Conservation (phyloP, 2,797 vertebrate genomes). For the Diglossa cyanea region DNA sequence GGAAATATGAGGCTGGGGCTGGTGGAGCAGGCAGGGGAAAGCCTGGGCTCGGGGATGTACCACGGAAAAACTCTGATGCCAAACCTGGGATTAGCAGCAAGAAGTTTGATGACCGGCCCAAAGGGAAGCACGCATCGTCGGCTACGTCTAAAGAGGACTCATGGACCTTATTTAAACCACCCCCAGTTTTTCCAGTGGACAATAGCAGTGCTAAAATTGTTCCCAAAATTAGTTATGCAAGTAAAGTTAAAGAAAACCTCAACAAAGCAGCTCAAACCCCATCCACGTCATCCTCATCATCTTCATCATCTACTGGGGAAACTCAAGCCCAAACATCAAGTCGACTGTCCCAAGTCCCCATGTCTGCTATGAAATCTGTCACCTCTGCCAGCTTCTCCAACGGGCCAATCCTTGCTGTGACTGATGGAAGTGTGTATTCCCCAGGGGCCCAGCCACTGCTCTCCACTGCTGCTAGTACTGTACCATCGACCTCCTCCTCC, state of each 20-base stretch:
- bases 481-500: constrained; percentile 80
- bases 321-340: constrained; percentile 72
- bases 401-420: constrained; percentile 85
- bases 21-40: constrained; percentile 73
- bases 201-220: constrained; percentile 99
- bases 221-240: constrained; percentile 99
- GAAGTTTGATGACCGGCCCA: constrained; percentile 91
- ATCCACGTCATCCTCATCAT: constrained; percentile 70
- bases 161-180: constrained; percentile 98
- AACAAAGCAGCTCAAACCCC: constrained; percentile 91
- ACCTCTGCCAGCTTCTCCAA: constrained; percentile 96
- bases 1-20: constrained; percentile 74
- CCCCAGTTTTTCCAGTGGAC: constrained; percentile 98
- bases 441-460: constrained; percentile 87
- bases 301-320: constrained; percentile 84
- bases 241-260: constrained; percentile 99
- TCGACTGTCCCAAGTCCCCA: constrained; percentile 94
- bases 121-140: constrained; percentile 85
- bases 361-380: constrained; percentile 98
- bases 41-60: constrained; percentile 77
- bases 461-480: constrained; percentile 86
- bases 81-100: constrained; percentile 86
- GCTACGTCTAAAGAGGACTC: constrained; percentile 92
- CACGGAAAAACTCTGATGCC: constrained; percentile 88
- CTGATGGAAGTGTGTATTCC: constrained; percentile 84